A percentile compares a stretch with the other conserved stretches of the same genome.
phyloP scores from a whole-genome alignment of 2,113 vertebrate genomes.

The Mola mola region DNA sequence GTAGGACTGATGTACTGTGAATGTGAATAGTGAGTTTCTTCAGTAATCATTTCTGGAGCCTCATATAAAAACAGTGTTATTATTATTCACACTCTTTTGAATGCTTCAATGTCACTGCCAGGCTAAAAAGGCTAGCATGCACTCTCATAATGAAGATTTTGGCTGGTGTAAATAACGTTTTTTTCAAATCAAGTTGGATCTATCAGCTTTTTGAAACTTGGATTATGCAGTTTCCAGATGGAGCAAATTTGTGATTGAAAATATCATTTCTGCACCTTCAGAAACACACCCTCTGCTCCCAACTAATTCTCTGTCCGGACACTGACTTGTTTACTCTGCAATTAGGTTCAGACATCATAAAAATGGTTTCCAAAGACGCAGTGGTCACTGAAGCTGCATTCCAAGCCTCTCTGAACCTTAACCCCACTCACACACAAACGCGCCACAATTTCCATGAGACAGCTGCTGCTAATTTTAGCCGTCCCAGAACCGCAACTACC shows the following conservation, averaged over 20 bases:
- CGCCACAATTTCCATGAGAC: slow-evolving; percentile 57
- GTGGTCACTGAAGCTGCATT: slow-evolving; percentile 26
- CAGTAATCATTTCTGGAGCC: too few species aligned
- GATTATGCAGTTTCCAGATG: neutral
- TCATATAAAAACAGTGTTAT: too few species aligned
- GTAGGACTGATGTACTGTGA: too few species aligned
- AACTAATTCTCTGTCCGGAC: neutral
- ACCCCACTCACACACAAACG: slow-evolving; percentile 19
- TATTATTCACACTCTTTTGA: too few species aligned
- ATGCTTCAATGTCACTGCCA: too few species aligned
- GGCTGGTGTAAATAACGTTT: too few species aligned
- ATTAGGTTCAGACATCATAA: slow-evolving; percentile 22
- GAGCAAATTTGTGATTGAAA: too few species aligned
- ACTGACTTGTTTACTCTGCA: slow-evolving; percentile 24
- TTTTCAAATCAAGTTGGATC: too few species aligned
- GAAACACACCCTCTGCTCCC: neutral
- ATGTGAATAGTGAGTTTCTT: too few species aligned
- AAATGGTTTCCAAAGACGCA: slow-evolving; percentile 37
- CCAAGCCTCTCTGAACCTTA: slow-evolving; percentile 17
- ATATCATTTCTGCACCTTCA: too few species aligned
- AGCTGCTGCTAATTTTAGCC: slow-evolving; percentile 79
- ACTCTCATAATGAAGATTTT: too few species aligned
- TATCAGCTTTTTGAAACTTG: neutral
- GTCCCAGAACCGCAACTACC: slow-evolving; percentile 42
- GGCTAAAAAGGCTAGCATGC: too few species aligned